A percentile compares a stretch with the other conserved stretches of the same genome.
Evolutionary conservation across 1,140 invertebrate genomes (phyloP).

Genomic region (Ostrea edulis): DNA sequence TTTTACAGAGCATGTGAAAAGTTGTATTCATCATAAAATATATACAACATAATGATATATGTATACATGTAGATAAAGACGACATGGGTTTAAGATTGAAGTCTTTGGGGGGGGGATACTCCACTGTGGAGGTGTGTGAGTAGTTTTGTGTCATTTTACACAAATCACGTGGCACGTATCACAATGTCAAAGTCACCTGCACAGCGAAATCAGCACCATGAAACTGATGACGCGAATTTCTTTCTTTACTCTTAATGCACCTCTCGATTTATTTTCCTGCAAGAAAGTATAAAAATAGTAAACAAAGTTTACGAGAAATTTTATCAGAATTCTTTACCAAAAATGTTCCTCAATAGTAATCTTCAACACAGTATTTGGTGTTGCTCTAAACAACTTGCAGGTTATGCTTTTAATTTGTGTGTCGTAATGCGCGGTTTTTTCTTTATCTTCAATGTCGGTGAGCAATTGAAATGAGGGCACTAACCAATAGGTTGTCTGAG

Average conservation of each 20-base stretch:
- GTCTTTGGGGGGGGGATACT: conserved; percentile 8
- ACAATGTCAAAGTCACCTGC: neutral
- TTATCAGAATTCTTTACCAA: neutral
- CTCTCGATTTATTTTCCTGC: conserved; percentile 1
- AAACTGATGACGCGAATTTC: neutral
- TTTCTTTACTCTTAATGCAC: neutral
- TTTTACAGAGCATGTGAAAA: conserved; percentile 5
- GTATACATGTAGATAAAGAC: neutral
- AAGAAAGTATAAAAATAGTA: neutral
- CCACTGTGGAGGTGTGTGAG: neutral
- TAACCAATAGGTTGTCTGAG: conserved; percentile 1
- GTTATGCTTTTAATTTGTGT: too few species aligned
- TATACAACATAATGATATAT: neutral
- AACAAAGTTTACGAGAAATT: neutral
- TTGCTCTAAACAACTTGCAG: too few species aligned
- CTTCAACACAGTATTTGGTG: too few species aligned
- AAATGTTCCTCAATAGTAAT: too few species aligned
- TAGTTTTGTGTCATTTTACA: neutral
- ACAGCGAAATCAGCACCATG: neutral
- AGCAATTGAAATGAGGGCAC: neutral
- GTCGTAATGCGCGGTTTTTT: too few species aligned
- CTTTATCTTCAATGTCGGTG: too few species aligned
- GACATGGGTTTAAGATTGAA: conserved; percentile 1
- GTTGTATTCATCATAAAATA: neutral
- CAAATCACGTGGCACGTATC: conserved; percentile 1